Evolutionary conservation across 2,888 invertebrate genomes (phyloP).

Genomic region (Amiota minor): DNA sequence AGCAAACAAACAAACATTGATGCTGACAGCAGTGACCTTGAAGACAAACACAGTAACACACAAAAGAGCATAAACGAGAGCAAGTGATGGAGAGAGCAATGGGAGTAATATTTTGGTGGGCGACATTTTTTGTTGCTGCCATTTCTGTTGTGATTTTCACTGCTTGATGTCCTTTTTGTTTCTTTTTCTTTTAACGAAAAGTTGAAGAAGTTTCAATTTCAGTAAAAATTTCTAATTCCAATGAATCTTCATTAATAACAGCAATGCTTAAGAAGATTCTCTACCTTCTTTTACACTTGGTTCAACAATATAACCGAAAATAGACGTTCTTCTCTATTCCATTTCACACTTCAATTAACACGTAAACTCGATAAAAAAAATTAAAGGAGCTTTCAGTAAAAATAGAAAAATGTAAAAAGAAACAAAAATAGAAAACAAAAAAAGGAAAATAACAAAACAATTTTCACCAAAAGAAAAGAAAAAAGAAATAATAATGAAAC

Average conservation of each 20-base stretch:
- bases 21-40: slow-evolving; percentile 60
- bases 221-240: background rate
- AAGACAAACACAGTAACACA: slow-evolving; percentile 30
- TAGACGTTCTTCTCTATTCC: background rate
- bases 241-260: slow-evolving; percentile 20
- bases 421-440: too few species aligned
- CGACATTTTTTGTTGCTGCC: background rate
- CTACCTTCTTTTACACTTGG: background rate
- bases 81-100: background rate
- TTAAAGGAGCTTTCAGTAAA: background rate
- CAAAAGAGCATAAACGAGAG: too few species aligned
- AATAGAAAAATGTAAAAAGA: background rate
- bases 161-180: background rate
- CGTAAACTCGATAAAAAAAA: background rate
- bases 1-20: slow-evolving; percentile 38
- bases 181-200: background rate
- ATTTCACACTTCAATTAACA: slow-evolving; percentile 2
- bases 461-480: too few species aligned
- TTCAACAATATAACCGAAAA: background rate
- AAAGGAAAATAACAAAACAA: too few species aligned
- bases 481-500: too few species aligned
- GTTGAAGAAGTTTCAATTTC: slow-evolving; percentile 16
- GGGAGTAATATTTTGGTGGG: background rate
- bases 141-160: background rate
- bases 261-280: background rate